Evolutionary conservation across 2,888 invertebrate genomes (phyloP).

Genomic region (Corythucha ciliata): DNA sequence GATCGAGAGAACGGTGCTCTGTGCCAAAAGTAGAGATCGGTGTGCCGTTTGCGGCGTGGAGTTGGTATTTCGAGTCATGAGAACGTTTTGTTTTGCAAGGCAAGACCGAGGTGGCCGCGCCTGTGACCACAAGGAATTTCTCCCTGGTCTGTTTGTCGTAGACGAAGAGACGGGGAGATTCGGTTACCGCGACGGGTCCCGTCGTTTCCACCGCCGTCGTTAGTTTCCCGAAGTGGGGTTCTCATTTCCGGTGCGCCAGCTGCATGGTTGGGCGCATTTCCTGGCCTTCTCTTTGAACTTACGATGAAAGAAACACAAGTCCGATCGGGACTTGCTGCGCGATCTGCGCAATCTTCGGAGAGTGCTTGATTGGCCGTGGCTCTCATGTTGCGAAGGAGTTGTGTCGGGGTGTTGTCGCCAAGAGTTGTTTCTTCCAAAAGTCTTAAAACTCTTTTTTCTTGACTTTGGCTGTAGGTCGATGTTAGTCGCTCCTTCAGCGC

Average conservation of each 20-base stretch:
- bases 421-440: constrained; percentile 33
- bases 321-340: no score
- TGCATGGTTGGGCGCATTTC: no score
- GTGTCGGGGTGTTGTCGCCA: constrained; percentile 25
- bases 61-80: not conserved
- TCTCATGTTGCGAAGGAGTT: constrained; percentile 32
- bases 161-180: constrained; percentile 15
- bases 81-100: not conserved
- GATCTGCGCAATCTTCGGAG: no score
- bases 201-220: no score
- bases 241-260: no score
- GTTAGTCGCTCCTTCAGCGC: constrained; percentile 6
- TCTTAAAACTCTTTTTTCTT: constrained; percentile 16
- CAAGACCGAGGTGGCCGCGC: not conserved
- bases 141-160: no score
- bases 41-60: not conserved
- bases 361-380: no score
- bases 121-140: not conserved
- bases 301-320: no score
- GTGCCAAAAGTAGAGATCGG: not conserved
- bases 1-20: not conserved
- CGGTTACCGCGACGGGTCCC: no score
- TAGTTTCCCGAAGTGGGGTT: no score
- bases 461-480: not conserved
- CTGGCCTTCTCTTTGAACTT: no score